Evolutionary conservation across 92 coral and sea anemone species (phyloP), one percentile per base, ranked within the genome.

Genomic region (Siderastrea siderea): DNA sequence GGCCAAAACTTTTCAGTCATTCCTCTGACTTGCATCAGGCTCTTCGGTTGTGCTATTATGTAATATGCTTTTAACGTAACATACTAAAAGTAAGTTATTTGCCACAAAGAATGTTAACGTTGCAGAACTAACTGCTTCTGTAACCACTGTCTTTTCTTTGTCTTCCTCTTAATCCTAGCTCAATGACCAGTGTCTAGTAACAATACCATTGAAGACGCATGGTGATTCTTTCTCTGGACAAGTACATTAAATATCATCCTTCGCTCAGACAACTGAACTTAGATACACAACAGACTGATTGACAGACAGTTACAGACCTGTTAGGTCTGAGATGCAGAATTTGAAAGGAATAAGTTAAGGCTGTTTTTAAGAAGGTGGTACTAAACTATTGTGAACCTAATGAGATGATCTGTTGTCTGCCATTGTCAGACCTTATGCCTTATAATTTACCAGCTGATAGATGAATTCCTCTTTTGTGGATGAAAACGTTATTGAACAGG

Each of bases 131-230:
- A 84, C 80, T 63, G 26, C 70, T 74, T 73, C 73, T 84, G 3
- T 84, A 74, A 73, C 81, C 81, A 38, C 81, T 75, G 43, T 50
- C 80, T 49, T 81, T 57, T 59, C 44, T 57, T 64, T 84, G 49
- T 74, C 87, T 84, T 84, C 80, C 87, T 84, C 87, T 84, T 84
- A 73, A 74, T 84, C 69, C 72, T 62, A 84, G 87, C 73, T 45
- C 80, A 48, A 17, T 61, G 63, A 52, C 71, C 87, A 38, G 69
- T 73, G 80, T 49, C 45, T 84, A 74, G 80, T 74, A 84, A 64
- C 80, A 68, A 82, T 69, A 47, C 52, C 68, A 46, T 17, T 69
- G 86, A 70, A 69, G 87, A 61, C 62, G 79, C 73, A 38, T 68
- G 73, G 73, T 19, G 80, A 84, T 14, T 84, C 73, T 26, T 64